Base-by-base conservation (phyloP, 2,797 vertebrate species). In the Hybognathus amarus region DNA sequence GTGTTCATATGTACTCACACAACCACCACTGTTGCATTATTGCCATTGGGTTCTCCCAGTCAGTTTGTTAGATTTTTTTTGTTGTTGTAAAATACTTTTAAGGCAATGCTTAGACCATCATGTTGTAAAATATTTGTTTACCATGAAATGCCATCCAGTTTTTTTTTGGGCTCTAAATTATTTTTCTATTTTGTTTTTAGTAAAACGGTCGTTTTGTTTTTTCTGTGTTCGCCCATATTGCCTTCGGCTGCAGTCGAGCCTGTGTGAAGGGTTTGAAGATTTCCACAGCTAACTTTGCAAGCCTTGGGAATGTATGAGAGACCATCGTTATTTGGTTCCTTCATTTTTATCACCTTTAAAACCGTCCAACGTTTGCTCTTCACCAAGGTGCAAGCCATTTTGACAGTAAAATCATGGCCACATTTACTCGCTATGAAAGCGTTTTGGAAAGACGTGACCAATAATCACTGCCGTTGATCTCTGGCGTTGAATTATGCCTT, bases 221-320 rank as follows among this genome's bases (percentile, higher is more conserved):
- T 89, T 89, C 84, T 40, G n/a, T 27, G 36, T 83, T 77, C 30
- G 63, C 85, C 79, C 86, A 80, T 80, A 83, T 87, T 90, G 90
- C 89, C 90, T 91, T 90, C 63, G 6, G 79, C 80, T 47, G 22
- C 36, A 80, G 78, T 70, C 73, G 30, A 64, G n/a, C 11, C 27
- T 73, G 54, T 17, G 52, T 66, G 64, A 52, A 66, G 42, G 77
- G 7, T 85, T 85, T 74, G 45, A 68, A 30, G 68, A 52, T 75
- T 81, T 69, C 67, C 10, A 17, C 24, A 78, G 79, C 56, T 79
- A 13, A 82, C 20, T 77, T 38, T 40, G 11, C 61, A 42, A 79
- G 50, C 80, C 77, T 45, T 74, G 83, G 75, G 86, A 86, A 82
- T 85, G 74, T 85, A 87, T 66, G 59, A 81, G 27, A 71, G 78